Conservation (phyloP, 2,113 vertebrate species). For the Percopsis transmontana region DNA sequence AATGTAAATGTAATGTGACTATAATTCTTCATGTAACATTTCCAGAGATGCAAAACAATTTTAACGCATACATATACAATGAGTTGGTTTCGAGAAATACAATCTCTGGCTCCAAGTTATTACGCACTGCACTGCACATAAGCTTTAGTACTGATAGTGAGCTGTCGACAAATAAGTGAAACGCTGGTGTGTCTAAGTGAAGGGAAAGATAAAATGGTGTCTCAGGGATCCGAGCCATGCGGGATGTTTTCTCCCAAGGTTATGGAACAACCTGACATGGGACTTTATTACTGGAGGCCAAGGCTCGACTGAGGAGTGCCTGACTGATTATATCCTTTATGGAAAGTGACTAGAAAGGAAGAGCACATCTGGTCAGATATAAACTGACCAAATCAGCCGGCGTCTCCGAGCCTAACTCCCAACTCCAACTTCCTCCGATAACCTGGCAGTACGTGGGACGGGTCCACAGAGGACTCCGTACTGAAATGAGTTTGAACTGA, state of each 20-base stretch:
- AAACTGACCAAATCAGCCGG: constrained; percentile 21
- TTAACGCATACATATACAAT: too few species aligned
- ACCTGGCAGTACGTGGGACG: background rate
- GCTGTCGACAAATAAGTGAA: too few species aligned
- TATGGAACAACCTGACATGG: constrained; percentile 16
- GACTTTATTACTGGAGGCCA: constrained; percentile 27
- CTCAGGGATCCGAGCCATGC: constrained; percentile 20
- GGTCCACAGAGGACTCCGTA: constrained; percentile 22
- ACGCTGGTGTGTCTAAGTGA: background rate
- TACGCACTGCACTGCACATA: too few species aligned
- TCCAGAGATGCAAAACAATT: too few species aligned
- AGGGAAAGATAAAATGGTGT: background rate
- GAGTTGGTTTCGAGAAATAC: too few species aligned
- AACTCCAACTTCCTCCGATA: constrained; percentile 24
- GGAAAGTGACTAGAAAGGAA: constrained; percentile 62
- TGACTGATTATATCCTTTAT: constrained; percentile 65
- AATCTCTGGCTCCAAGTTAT: too few species aligned
- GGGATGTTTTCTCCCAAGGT: constrained; percentile 41
- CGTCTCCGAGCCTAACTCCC: constrained; percentile 19
- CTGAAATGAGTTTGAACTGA: constrained; percentile 26
- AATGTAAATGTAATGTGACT: too few species aligned
- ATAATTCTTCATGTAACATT: too few species aligned
- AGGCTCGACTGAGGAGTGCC: constrained; percentile 16
- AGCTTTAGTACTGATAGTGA: background rate
- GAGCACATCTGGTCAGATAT: constrained; percentile 46